Conservation (phyloP, 2,113 vertebrate species). For the Psettodes erumei region DNA sequence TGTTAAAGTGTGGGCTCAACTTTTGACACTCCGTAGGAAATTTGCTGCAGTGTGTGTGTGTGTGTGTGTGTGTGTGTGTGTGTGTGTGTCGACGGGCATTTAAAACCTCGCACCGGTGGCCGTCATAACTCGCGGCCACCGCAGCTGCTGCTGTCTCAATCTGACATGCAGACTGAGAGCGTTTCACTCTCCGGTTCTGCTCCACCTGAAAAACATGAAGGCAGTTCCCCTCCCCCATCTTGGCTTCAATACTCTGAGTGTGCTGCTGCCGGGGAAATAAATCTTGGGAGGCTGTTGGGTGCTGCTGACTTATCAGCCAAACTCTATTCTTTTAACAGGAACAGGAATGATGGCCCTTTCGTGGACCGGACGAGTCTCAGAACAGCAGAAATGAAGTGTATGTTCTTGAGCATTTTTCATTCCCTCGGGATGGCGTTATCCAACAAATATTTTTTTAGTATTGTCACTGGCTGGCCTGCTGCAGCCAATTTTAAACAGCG, state of each 20-base stretch:
- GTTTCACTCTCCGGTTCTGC: conserved; percentile 32
- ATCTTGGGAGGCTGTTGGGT: conserved; percentile 45
- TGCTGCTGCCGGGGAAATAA: conserved; percentile 64
- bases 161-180: conserved; percentile 40
- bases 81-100: neutral
- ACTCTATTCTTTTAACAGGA: conserved; percentile 47
- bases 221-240: conserved; percentile 39
- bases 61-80: neutral
- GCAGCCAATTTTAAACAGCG: conserved; percentile 31
- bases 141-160: conserved; percentile 13
- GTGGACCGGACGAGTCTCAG: conserved; percentile 25
- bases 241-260: conserved; percentile 32
- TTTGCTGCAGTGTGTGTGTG: conserved; percentile 8
- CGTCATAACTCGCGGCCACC: conserved; percentile 16
- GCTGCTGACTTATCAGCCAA: conserved; percentile 65
- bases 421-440: conserved; percentile 27
- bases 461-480: conserved; percentile 20
- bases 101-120: conserved; percentile 21
- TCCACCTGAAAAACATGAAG: conserved; percentile 34
- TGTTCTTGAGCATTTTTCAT: conserved; percentile 38
- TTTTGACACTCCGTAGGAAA: neutral
- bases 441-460: conserved; percentile 14
- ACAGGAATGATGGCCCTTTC: conserved; percentile 35
- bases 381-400: conserved; percentile 8
- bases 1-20: neutral